phyloP scores from a whole-genome alignment of 2,888 invertebrate genomes.

The Zaprionus bogoriensis region DNA sequence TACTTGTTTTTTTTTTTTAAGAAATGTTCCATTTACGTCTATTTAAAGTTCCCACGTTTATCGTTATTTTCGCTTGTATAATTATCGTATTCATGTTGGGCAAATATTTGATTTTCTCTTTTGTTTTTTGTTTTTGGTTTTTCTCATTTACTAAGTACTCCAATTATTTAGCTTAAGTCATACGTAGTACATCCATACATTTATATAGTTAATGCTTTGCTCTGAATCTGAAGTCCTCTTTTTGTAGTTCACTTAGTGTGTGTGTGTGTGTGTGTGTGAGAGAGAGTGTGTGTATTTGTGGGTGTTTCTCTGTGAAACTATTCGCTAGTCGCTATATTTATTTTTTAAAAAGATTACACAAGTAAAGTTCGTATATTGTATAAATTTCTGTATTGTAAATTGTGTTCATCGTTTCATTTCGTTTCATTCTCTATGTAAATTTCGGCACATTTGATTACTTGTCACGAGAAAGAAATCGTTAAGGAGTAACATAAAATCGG shows the following conservation, averaged over 20 bases:
- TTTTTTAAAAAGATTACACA: conserved; percentile 55
- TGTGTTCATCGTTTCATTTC: conserved; percentile 56
- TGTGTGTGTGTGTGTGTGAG: conserved; percentile 24
- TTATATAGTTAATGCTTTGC: conserved; percentile 24
- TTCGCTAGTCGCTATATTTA: conserved; percentile 43
- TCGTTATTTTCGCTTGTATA: conserved; percentile 17
- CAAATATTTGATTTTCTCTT: conserved; percentile 37
- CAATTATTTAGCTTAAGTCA: conserved; percentile 43
- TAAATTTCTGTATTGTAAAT: conserved; percentile 71
- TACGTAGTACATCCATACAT: conserved; percentile 43
- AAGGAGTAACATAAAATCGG: conserved; percentile 28
- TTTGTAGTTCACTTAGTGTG: conserved; percentile 17
- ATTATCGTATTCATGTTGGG: conserved; percentile 27
- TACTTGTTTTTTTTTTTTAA: conserved; percentile 26
- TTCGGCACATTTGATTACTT: conserved; percentile 69
- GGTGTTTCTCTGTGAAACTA: conserved; percentile 50
- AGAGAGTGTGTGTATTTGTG: conserved; percentile 10
- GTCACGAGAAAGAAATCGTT: conserved; percentile 33
- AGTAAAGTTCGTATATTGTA: conserved; percentile 59
- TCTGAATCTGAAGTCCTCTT: conserved; percentile 48
- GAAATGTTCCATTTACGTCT: conserved; percentile 40
- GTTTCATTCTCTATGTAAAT: conserved; percentile 29
- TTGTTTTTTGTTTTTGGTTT: conserved; percentile 7
- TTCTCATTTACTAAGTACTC: conserved; percentile 12
- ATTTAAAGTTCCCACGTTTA: conserved; percentile 28